Conservation (phyloP, 2,797 vertebrate genomes). For the Eurystomus glaucurus region DNA sequence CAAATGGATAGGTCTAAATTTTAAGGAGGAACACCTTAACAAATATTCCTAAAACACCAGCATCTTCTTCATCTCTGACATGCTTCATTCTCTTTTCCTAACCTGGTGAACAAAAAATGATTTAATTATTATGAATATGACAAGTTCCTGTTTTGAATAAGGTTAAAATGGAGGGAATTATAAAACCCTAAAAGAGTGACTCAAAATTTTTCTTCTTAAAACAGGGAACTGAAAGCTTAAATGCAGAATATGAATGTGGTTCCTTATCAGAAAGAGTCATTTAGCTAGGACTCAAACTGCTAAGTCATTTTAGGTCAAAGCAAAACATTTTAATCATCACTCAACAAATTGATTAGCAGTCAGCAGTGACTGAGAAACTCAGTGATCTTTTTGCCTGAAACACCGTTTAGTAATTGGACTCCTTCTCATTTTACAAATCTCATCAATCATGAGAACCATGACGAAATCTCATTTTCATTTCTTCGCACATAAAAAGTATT, state of each 20-base stretch:
- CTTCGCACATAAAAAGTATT: neutral
- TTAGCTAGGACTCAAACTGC: conserved; percentile 19
- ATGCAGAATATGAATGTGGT: neutral
- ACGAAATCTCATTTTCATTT: neutral
- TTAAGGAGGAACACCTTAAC: neutral
- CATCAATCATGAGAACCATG: conserved; percentile 17
- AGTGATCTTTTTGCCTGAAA: conserved; percentile 38
- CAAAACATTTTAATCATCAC: conserved; percentile 53
- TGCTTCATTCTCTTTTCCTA: neutral
- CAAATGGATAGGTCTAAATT: neutral
- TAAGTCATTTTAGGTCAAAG: conserved; percentile 45
- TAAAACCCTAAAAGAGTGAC: neutral
- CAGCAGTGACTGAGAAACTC: conserved; percentile 28
- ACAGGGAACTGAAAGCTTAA: neutral
- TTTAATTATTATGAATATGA: neutral
- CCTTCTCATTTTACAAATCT: conserved; percentile 32
- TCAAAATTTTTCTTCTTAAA: neutral
- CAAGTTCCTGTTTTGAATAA: neutral
- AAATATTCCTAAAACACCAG: neutral
- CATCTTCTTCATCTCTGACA: neutral
- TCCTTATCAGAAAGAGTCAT: neutral
- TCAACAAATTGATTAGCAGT: conserved; percentile 46
- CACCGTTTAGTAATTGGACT: conserved; percentile 1
- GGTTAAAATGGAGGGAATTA: neutral
- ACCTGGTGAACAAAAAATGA: neutral